These are phyloP conservation scores for Dicentrarchus labrax DNA, from an alignment of 2,113 vertebrate species.

Conservation along the genomic window DNA sequence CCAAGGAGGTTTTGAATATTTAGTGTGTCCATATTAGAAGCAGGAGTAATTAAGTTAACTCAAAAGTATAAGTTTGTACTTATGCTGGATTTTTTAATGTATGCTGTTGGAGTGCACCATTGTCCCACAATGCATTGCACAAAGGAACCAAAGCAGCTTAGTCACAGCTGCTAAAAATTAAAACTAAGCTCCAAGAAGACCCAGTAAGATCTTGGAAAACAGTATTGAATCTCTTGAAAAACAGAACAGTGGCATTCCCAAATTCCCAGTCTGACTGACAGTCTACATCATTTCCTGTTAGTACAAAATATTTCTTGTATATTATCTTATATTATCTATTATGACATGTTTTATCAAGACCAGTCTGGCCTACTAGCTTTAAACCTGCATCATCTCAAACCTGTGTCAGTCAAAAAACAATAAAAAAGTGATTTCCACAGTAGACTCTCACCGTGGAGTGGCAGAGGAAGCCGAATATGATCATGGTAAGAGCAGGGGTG, in stretches of 20 bases:
- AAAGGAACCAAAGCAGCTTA: slow-evolving; percentile 16
- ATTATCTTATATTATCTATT: not conserved
- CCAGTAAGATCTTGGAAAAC: slow-evolving; percentile 52
- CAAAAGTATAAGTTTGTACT: not conserved
- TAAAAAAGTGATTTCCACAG: not conserved
- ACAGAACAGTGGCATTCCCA: slow-evolving; percentile 38
- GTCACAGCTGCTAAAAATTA: slow-evolving; percentile 61
- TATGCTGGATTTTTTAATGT: not conserved
- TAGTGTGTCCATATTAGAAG: not conserved
- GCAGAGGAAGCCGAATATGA: slow-evolving; percentile 91
- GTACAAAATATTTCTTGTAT: not conserved
- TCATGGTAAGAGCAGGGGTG: slow-evolving; percentile 87
- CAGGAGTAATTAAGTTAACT: not conserved
- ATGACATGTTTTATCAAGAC: not conserved
- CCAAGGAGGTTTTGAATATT: not conserved
- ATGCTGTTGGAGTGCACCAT: not conserved
- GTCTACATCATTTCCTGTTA: not conserved
- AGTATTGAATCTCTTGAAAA: slow-evolving; percentile 57
- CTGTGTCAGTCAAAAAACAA: not conserved
- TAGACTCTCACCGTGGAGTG: slow-evolving; percentile 88
- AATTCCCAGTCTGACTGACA: slow-evolving; percentile 41
- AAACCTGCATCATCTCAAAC: not conserved
- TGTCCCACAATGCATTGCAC: slow-evolving; percentile 24
- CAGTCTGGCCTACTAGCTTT: not conserved
- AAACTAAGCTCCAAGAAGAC: slow-evolving; percentile 35